Percentiles rank a stretch among this genome's conserved stretches.
These are phyloP conservation scores for Sparidentex hasta DNA, from an alignment of 2,797 vertebrate species.

Conservation along the genomic window DNA sequence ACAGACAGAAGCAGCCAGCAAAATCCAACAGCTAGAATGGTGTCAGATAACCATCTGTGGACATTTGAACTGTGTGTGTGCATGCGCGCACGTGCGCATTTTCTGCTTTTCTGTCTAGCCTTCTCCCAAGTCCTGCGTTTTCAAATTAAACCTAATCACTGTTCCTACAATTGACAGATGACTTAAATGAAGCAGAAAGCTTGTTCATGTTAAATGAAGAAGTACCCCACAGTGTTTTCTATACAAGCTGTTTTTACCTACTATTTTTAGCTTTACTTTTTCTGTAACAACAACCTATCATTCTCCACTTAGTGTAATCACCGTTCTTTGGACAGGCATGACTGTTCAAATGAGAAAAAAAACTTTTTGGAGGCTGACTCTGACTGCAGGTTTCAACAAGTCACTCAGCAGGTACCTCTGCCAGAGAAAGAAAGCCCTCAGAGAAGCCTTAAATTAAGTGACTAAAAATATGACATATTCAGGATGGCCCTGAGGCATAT, in stretches of 20 bases:
- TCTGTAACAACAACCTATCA: constrained; percentile 55
- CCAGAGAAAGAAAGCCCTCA: constrained; percentile 49
- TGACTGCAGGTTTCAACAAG: constrained; percentile 66
- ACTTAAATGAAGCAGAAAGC: constrained; percentile 48
- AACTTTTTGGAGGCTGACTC: constrained; percentile 28
- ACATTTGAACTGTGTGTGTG: constrained; percentile 28
- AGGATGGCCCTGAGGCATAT: constrained; percentile 29
- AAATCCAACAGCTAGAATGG: constrained; percentile 50
- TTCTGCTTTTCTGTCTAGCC: constrained; percentile 35
- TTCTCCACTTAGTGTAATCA: constrained; percentile 62
- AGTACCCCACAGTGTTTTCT: constrained; percentile 33
- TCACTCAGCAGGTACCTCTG: constrained; percentile 37
- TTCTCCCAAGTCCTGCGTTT: constrained; percentile 44
- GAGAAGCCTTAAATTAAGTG: constrained; percentile 63
- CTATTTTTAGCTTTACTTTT: constrained; percentile 60
- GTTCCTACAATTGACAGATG: constrained; percentile 27
- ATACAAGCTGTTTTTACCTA: constrained; percentile 19
- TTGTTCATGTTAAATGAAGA: constrained; percentile 24
- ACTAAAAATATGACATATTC: constrained; percentile 53
- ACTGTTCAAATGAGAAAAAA: constrained; percentile 32
- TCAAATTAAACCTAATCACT: constrained; percentile 52
- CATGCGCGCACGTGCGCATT: constrained; percentile 10
- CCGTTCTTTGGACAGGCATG: constrained; percentile 43
- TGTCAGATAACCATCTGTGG: constrained; percentile 62
- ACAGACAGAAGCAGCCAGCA: constrained; percentile 55